Conservation (phyloP, 23 tunicate species). For the Clavelina lepadiformis region DNA sequence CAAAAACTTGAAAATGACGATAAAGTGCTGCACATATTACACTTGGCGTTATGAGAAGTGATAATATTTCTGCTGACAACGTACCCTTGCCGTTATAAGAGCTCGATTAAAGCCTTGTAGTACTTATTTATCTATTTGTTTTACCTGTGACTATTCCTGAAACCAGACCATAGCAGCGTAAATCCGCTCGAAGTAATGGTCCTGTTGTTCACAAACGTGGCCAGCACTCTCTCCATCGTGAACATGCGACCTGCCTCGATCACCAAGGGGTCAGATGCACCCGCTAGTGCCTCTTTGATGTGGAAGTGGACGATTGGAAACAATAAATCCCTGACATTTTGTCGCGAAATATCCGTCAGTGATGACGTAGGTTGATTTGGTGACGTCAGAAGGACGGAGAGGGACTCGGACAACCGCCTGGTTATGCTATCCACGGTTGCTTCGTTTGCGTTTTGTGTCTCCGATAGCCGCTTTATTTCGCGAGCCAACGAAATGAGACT, state of each 20-base stretch:
- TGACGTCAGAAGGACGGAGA: slow-evolving; percentile 15
- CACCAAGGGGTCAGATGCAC: neutral
- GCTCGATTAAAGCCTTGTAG: too few species aligned
- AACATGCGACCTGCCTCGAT: slow-evolving; percentile 2
- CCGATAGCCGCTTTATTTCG: slow-evolving; percentile 13
- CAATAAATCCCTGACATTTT: slow-evolving; percentile 7
- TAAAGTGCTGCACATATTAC: too few species aligned
- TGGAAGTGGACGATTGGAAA: slow-evolving; percentile 16
- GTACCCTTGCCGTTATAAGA: too few species aligned
- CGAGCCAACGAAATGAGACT: slow-evolving; percentile 16
- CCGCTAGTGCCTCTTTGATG: neutral
- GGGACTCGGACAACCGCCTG: slow-evolving; percentile 7
- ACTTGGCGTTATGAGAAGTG: too few species aligned
- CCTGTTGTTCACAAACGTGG: slow-evolving; percentile 4
- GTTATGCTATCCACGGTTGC: slow-evolving; percentile 19
- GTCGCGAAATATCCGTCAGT: neutral
- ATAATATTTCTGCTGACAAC: too few species aligned
- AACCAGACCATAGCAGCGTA: slow-evolving; percentile 23
- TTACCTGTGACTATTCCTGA: slow-evolving; percentile 39
- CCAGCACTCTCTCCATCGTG: slow-evolving; percentile 1
- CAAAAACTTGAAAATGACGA: too few species aligned
- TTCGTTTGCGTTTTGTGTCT: slow-evolving; percentile 18
- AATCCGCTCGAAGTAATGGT: slow-evolving; percentile 25
- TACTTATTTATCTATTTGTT: too few species aligned
- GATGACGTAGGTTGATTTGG: too few species aligned